These are phyloP conservation scores for Callipepla squamata DNA, from an alignment of 2,113 vertebrate species.

Conservation along the genomic window DNA sequence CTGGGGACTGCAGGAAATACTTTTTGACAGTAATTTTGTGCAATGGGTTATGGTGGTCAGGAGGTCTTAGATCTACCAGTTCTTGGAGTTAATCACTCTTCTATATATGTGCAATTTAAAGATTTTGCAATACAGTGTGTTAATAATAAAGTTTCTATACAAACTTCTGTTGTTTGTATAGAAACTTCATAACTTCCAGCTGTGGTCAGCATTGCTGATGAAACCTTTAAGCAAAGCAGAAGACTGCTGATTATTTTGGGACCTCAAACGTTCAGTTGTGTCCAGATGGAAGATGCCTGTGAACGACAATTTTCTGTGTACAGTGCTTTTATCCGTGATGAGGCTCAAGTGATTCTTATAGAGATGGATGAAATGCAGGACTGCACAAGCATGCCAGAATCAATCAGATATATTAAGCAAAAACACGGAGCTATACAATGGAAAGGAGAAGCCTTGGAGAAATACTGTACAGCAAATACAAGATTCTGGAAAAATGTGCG, in stretches of 20 bases:
- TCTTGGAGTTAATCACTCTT: neutral
- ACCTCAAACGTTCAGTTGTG: conserved; percentile 34
- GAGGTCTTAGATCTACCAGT: neutral
- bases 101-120: neutral
- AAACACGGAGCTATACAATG: conserved; percentile 86
- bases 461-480: conserved; percentile 67
- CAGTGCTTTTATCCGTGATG: conserved; percentile 81
- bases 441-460: conserved; percentile 62
- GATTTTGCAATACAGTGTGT: neutral
- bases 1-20: neutral
- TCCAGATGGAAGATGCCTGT: conserved; percentile 61
- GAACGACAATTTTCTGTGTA: conserved; percentile 83
- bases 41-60: neutral
- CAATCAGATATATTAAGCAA: conserved; percentile 84
- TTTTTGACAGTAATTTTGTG: neutral
- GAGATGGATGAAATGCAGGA: conserved; percentile 83
- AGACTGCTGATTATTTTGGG: conserved; percentile 82
- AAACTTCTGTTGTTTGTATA: neutral
- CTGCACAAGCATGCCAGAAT: conserved; percentile 80
- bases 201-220: conserved; percentile 80
- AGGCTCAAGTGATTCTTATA: conserved; percentile 85
- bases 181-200: conserved; percentile 75
- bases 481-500: conserved; percentile 89
- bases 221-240: conserved; percentile 83
- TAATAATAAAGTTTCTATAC: neutral